Conservation (phyloP, 2,888 invertebrate genomes). For the Timandra comae region DNA sequence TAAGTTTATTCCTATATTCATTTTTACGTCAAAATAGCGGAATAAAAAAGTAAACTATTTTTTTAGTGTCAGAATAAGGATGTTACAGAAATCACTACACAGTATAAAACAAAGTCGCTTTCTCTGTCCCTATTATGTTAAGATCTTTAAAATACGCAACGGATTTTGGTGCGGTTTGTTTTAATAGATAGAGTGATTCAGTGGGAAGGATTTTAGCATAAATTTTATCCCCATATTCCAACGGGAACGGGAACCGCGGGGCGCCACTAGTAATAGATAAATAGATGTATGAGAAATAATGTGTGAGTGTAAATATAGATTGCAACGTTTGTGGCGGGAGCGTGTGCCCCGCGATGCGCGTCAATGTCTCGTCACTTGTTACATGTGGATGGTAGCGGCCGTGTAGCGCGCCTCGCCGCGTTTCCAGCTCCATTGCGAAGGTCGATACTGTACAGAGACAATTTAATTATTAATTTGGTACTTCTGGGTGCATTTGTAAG, state of each 20-base stretch:
- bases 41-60: background rate
- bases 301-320: background rate
- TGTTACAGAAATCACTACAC: too few species aligned
- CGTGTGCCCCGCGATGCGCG: too few species aligned
- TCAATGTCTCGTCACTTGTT: conserved; percentile 27
- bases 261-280: too few species aligned
- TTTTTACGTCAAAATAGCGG: conserved; percentile 9
- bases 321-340: background rate
- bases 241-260: background rate
- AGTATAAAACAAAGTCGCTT: too few species aligned
- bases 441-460: conserved; percentile 96
- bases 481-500: too few species aligned
- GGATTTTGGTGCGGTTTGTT: too few species aligned
- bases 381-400: conserved; percentile 97
- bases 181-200: too few species aligned
- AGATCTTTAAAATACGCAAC: too few species aligned
- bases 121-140: background rate
- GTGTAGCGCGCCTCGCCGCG: conserved; percentile 95
- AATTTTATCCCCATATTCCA: too few species aligned
- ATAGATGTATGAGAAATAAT: background rate
- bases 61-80: background rate
- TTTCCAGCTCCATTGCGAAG: conserved; percentile 94
- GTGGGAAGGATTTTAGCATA: too few species aligned
- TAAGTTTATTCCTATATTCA: too few species aligned
- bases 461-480: too few species aligned